A percentile compares a stretch with the other conserved stretches of the same genome.
phyloP scores from a whole-genome alignment of 2,888 invertebrate species.

The Antitype chi region DNA sequence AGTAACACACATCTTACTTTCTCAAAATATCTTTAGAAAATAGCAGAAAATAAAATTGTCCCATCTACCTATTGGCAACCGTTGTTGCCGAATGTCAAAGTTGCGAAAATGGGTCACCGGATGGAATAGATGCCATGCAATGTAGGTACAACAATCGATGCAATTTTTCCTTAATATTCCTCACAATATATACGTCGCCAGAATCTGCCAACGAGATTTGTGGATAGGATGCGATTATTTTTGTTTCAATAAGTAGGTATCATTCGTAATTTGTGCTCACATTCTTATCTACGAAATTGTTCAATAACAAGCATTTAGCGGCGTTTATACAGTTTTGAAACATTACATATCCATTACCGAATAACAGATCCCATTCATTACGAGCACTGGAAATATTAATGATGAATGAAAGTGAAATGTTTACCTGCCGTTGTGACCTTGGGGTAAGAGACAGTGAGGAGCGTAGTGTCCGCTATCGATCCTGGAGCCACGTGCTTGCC shows the following conservation, averaged over 20 bases:
- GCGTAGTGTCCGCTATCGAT: constrained; percentile 75
- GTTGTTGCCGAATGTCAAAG: constrained; percentile 82
- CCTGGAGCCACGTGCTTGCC: constrained; percentile 73
- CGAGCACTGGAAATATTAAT: constrained; percentile 48
- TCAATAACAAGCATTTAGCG: constrained; percentile 38
- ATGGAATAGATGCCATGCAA: constrained; percentile 79
- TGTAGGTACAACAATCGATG: constrained; percentile 77
- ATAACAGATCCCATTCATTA: constrained; percentile 53
- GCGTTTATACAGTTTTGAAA: constrained; percentile 36
- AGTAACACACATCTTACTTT: constrained; percentile 56
- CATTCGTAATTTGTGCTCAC: constrained; percentile 46
- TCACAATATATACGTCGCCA: constrained; percentile 44
- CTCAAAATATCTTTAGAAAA: constrained; percentile 73
- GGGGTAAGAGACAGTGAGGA: constrained; percentile 73
- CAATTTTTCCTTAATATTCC: constrained; percentile 72
- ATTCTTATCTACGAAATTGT: constrained; percentile 41
- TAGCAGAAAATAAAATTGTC: constrained; percentile 68
- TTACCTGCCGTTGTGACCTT: constrained; percentile 86
- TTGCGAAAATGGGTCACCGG: constrained; percentile 87
- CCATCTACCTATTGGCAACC: constrained; percentile 82
- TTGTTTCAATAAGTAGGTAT: constrained; percentile 41
- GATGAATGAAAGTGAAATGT: constrained; percentile 76
- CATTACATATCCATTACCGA: constrained; percentile 47
- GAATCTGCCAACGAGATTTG: constrained; percentile 49
- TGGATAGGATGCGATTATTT: constrained; percentile 52